These are phyloP conservation scores for Atrina japonica DNA, from an alignment of 2,888 invertebrate genomes.

Conservation along the genomic window DNA sequence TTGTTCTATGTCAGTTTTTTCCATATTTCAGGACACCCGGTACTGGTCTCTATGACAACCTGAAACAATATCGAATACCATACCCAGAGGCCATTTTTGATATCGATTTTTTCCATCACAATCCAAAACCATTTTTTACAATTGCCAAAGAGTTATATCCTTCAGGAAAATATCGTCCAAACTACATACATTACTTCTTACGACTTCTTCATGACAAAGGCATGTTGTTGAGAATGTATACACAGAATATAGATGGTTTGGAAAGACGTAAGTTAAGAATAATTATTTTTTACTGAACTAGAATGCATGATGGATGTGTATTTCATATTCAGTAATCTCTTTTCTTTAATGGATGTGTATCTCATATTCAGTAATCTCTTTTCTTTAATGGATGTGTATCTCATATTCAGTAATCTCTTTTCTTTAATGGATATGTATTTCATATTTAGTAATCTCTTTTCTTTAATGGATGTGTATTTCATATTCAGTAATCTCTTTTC, in stretches of 20 bases:
- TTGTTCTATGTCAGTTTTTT: too few species aligned
- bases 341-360: too few species aligned
- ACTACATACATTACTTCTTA: conserved; percentile 81
- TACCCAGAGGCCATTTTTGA: conserved; percentile 82
- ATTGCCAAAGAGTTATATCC: conserved; percentile 81
- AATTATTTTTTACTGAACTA: not conserved
- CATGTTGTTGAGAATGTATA: conserved; percentile 80
- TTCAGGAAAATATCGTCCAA: conserved; percentile 80
- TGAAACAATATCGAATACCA: conserved; percentile 80
- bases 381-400: too few species aligned
- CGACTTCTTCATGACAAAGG: conserved; percentile 79
- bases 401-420: too few species aligned
- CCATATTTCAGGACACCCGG: conserved; percentile 81
- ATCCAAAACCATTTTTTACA: conserved; percentile 81
- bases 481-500: too few species aligned
- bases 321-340: too few species aligned
- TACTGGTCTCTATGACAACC: conserved; percentile 81
- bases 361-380: too few species aligned
- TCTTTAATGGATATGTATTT: too few species aligned
- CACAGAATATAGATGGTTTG: conserved; percentile 82
- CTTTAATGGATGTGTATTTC: too few species aligned
- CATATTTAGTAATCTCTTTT: too few species aligned
- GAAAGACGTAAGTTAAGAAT: conserved; percentile 78
- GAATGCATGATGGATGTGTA: too few species aligned
- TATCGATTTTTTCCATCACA: conserved; percentile 79